Conservation (phyloP, 2,888 invertebrate species). For the Lycophotia porphyrea region DNA sequence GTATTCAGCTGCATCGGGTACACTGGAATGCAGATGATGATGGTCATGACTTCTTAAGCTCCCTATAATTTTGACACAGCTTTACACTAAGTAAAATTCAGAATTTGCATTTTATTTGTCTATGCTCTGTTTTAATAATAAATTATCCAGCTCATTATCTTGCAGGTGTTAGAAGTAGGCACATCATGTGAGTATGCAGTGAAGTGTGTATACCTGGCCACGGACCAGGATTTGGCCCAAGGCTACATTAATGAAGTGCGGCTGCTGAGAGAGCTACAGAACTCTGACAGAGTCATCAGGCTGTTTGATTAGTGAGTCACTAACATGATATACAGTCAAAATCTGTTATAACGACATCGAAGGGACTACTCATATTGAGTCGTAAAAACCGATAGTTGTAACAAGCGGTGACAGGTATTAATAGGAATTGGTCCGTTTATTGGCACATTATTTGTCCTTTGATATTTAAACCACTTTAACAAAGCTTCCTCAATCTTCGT, state of each 20-base stretch:
- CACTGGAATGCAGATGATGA: neutral
- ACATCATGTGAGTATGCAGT: constrained; percentile 92
- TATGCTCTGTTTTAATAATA: neutral
- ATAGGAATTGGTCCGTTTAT: too few species aligned
- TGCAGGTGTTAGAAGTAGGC: constrained; percentile 91
- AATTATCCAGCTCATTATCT: neutral
- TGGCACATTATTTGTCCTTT: too few species aligned
- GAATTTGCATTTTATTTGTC: neutral
- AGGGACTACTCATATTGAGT: too few species aligned
- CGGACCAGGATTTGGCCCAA: constrained; percentile 92
- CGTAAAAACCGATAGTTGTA: too few species aligned
- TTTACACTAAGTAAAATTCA: too few species aligned
- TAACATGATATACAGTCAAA: neutral
- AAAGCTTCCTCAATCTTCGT: too few species aligned
- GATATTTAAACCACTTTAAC: too few species aligned
- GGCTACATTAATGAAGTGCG: constrained; percentile 97
- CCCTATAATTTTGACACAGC: too few species aligned
- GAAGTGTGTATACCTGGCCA: constrained; percentile 95
- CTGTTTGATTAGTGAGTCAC: constrained; percentile 96
- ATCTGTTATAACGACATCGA: too few species aligned
- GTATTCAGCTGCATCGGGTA: neutral
- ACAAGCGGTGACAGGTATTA: too few species aligned
- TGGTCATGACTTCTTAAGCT: neutral
- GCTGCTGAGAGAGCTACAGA: constrained; percentile 94
- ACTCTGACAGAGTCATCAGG: constrained; percentile 95